phyloP scores from a whole-genome alignment of 2,113 vertebrate genomes.

The Andinoacara biseriatus region DNA sequence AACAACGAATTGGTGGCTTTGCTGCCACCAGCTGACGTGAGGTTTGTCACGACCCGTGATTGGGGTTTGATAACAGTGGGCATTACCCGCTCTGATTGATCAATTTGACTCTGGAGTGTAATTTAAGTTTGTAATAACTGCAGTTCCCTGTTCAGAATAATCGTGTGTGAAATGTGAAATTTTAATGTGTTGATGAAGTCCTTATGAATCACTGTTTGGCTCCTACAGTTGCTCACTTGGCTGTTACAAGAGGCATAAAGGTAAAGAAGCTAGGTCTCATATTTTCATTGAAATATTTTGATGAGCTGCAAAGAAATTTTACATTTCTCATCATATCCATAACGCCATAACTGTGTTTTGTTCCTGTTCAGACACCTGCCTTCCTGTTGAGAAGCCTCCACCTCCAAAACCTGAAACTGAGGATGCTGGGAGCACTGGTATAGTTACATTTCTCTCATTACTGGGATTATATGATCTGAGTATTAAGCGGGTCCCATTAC shows the following conservation, averaged over 20 bases:
- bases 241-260: slow-evolving; percentile 83
- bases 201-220: neutral
- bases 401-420: neutral
- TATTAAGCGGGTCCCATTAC: neutral
- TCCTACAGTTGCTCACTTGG: slow-evolving; percentile 77
- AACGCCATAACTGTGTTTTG: neutral
- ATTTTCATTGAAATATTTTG: neutral
- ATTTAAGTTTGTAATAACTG: neutral
- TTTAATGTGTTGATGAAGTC: neutral
- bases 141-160: neutral
- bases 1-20: neutral
- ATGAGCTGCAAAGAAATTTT: neutral
- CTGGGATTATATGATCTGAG: neutral
- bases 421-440: slow-evolving; percentile 39
- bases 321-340: neutral
- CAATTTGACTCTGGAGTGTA: neutral
- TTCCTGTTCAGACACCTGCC: slow-evolving; percentile 63
- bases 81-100: neutral
- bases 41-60: neutral
- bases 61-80: neutral
- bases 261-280: slow-evolving; percentile 25
- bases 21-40: neutral
- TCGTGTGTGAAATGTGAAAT: neutral
- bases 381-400: slow-evolving; percentile 41
- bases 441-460: neutral